Conservation (phyloP, 1,140 invertebrate species). For the Helicorthomorpha holstii region DNA sequence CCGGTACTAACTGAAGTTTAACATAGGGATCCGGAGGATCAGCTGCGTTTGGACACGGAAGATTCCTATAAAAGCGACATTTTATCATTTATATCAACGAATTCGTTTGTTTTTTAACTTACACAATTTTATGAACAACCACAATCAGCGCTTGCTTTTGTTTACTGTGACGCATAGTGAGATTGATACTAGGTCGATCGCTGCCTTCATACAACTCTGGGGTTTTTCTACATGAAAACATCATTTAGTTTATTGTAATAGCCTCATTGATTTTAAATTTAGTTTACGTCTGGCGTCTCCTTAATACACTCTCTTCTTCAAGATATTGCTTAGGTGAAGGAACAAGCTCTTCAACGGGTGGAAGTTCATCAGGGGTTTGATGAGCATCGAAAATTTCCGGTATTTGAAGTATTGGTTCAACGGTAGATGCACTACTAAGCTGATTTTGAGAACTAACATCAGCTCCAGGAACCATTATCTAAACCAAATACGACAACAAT, state of each 20-base stretch:
- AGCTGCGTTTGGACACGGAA: neutral
- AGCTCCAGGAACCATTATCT: neutral
- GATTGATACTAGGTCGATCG: neutral
- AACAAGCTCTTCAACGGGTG: neutral
- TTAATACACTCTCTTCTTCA: no score
- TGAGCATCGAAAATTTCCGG: no score
- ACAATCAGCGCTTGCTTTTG: neutral
- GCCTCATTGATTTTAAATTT: neutral
- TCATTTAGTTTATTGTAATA: neutral
- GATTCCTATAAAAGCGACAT: neutral
- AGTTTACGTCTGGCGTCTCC: no score
- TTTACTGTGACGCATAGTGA: neutral
- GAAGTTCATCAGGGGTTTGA: neutral
- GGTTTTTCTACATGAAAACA: neutral
- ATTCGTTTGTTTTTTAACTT: neutral
- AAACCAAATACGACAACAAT: neutral
- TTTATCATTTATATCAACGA: neutral
- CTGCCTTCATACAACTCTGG: no score
- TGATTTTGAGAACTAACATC: neutral
- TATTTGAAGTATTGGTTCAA: no score
- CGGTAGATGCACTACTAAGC: no score
- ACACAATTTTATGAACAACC: neutral
- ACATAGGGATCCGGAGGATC: neutral
- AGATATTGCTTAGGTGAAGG: neutral
- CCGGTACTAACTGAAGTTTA: neutral